These are phyloP conservation scores for Glandiceps talaboti DNA, from an alignment of 53 echinoderm and acorn worm species.

Conservation along the genomic window DNA sequence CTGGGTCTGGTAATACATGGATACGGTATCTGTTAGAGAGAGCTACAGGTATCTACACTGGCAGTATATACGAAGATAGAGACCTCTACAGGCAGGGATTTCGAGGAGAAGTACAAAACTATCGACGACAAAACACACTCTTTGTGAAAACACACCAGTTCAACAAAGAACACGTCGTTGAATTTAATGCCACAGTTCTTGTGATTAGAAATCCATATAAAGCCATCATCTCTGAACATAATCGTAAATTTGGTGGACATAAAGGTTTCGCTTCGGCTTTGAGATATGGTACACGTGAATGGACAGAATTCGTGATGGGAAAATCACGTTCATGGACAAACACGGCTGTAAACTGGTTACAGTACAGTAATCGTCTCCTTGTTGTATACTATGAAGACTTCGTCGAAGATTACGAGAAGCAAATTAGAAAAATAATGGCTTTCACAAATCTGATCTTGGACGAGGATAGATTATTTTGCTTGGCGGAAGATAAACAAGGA, in stretches of 20 bases:
- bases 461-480: constrained; percentile 59
- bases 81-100: constrained; percentile 83
- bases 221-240: constrained; percentile 95
- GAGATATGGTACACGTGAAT: constrained; percentile 64
- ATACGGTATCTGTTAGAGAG: constrained; percentile 85
- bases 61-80: constrained; percentile 84
- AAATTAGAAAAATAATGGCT: constrained; percentile 38
- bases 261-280: constrained; percentile 70
- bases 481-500: constrained; percentile 60
- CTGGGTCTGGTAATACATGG: constrained; percentile 97
- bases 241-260: constrained; percentile 93
- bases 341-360: constrained; percentile 81
- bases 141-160: constrained; percentile 83
- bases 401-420: constrained; percentile 35
- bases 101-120: constrained; percentile 64
- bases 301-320: constrained; percentile 87
- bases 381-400: constrained; percentile 93
- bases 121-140: constrained; percentile 69
- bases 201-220: constrained; percentile 84
- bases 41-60: constrained; percentile 81
- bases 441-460: constrained; percentile 44
- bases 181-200: constrained; percentile 48
- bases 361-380: constrained; percentile 54
- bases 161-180: constrained; percentile 58
- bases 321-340: constrained; percentile 94